A percentile compares a stretch with the other conserved stretches of the same genome.
phyloP scores from a whole-genome alignment of 2,888 invertebrate genomes.

The Ferrisia virgata region DNA sequence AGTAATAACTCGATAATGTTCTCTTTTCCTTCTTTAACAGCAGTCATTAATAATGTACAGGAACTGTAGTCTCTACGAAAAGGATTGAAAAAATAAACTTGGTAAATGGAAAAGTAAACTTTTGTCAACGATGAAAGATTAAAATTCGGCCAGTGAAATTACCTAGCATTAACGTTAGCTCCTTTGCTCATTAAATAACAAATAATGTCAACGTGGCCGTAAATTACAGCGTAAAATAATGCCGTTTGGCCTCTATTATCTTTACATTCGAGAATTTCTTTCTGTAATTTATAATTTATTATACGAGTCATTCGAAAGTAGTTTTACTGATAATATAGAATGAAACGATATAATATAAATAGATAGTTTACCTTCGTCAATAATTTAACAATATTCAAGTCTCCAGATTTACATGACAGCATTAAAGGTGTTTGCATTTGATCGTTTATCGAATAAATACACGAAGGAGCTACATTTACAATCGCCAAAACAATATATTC shows the following conservation, averaged over 20 bases:
- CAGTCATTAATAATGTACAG: slow-evolving; percentile 27
- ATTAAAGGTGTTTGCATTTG: slow-evolving; percentile 49
- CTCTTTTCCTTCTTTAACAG: slow-evolving; percentile 30
- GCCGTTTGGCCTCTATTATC: slow-evolving; percentile 59
- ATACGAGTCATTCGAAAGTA: slow-evolving; percentile 39
- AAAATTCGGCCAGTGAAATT: slow-evolving; percentile 13
- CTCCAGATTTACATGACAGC: slow-evolving; percentile 49
- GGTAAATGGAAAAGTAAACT: too few species aligned
- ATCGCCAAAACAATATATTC: slow-evolving; percentile 47
- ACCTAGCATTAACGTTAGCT: slow-evolving; percentile 59
- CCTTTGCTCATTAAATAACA: slow-evolving; percentile 58
- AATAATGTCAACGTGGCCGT: slow-evolving; percentile 58
- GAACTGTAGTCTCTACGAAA: slow-evolving; percentile 26
- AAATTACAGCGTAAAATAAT: slow-evolving; percentile 61
- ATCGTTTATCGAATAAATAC: slow-evolving; percentile 43
- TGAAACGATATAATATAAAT: background rate
- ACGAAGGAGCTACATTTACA: slow-evolving; percentile 47
- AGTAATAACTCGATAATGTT: slow-evolving; percentile 29
- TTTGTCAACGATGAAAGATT: background rate
- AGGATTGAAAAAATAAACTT: background rate
- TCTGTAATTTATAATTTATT: slow-evolving; percentile 43
- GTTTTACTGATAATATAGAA: too few species aligned
- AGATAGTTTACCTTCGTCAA: slow-evolving; percentile 48
- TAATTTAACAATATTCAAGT: slow-evolving; percentile 48
- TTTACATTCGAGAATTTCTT: slow-evolving; percentile 46